Percentiles rank a stretch among this genome's conserved stretches.
Conservation (phyloP, 92 coral and sea anemone genomes). For the Virgularia gustaviana region DNA sequence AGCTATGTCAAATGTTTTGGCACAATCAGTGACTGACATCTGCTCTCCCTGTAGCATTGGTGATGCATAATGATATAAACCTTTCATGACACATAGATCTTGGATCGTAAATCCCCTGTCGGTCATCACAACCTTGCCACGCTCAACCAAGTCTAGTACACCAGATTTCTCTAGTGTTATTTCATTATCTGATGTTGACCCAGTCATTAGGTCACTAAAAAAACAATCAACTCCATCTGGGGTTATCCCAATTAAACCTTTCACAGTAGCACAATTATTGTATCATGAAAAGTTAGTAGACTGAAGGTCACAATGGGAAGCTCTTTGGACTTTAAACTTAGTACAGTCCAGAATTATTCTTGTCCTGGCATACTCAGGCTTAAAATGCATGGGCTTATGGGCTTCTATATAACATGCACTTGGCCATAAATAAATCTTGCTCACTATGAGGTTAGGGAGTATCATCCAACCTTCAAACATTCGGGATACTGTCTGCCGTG, state of each 20-base stretch:
- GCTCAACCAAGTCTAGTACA: constrained; percentile 21
- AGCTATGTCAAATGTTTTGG: constrained; percentile 52
- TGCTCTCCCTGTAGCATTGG: constrained; percentile 45
- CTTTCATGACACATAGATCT: constrained; percentile 47
- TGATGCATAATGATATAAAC: constrained; percentile 46
- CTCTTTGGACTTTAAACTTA: constrained; percentile 10
- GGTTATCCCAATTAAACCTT: constrained; percentile 32
- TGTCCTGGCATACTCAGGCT: constrained; percentile 21
- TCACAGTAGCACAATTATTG: constrained; percentile 23
- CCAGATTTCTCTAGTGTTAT: constrained; percentile 22
- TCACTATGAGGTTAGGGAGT: background rate
- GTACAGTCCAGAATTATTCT: constrained; percentile 28
- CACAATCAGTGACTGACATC: constrained; percentile 38
- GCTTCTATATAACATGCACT: constrained; percentile 9
- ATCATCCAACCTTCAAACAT: constrained; percentile 32
- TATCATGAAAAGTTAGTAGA: constrained; percentile 32
- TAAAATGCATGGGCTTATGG: constrained; percentile 7
- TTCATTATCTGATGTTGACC: constrained; percentile 31
- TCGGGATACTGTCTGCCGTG: constrained; percentile 33
- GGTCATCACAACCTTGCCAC: constrained; percentile 35
- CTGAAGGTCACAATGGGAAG: constrained; percentile 16
- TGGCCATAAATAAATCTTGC: constrained; percentile 26
- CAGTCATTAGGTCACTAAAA: constrained; percentile 30
- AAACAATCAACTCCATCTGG: constrained; percentile 27
- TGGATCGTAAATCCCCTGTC: constrained; percentile 32